Evolutionary conservation across 2,888 invertebrate species (phyloP), one percentile per base, ranked within the genome.

Genomic region (Steromphala cineraria): DNA sequence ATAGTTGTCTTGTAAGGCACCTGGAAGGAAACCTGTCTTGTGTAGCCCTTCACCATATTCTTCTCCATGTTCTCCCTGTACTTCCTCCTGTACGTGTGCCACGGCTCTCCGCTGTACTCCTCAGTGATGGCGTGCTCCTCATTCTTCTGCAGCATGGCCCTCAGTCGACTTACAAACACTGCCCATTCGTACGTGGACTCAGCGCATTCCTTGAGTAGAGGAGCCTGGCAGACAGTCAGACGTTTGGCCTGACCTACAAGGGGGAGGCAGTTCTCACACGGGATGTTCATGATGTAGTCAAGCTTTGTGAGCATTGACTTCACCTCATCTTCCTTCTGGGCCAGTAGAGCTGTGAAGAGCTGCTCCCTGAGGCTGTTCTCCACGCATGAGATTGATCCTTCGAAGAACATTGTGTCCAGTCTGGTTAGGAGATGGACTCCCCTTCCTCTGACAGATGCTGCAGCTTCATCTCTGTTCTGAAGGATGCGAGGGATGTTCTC

Each of bases 351-450:
- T 1, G 79, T 80, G 83, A 82, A 88, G 13, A 88, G 83, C 46
- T 84, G 82, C 40, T 80, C 75, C 8, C 88, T 77, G 21, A 83
- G 53, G 24, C 62, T 62, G 24, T 88, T 83, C 52, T 86, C 85
- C 15, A 83, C 80, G 10, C 67, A 52, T 5, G 87, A 81, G 19
- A 88, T 85, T 13, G 86, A 86, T 10, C 87, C 88, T 74, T 88
- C 88, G 53, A 84, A 87, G 74, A 80, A 88, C 88, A 88, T 88
- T 36, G 87, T 86, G 83, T 88, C 87, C 52, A 88, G 82, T 10
- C 86, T 82, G 56, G 84, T 84, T 28, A 88, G 83, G 10, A 88
- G 67, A 17, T 85, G 80, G 15, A 87, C 88, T 3, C 86, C 88
- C 28, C 83, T 78, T 7, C 87, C 87, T 0, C 87, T 80, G n/a